Evolutionary conservation across 2,797 vertebrate species (phyloP), one percentile per base, ranked within the genome.

Genomic region (Rhinella marina): DNA sequence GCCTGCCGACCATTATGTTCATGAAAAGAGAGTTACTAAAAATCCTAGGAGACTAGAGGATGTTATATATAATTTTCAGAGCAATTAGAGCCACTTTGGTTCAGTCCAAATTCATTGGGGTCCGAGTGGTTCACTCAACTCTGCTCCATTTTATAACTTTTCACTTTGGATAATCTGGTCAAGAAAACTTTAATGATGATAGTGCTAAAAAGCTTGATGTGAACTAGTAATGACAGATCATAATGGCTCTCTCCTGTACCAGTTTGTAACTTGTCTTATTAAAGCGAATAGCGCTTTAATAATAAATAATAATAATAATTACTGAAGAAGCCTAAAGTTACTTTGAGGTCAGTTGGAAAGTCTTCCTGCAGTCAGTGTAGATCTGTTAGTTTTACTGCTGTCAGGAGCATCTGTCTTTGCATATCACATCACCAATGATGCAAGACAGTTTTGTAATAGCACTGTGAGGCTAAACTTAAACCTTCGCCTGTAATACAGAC

Each of bases 341-440:
- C 25, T 84, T 75, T 59, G 29, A 84, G 82, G 82, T 84, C 82
- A 84, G 54, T 23, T 32, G 82, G 27, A 21, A 84, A 75, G 68
- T 76, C 70, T 84, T 76, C 68, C 10, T 76, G n/a, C 82, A 61
- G 70, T 73, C 68, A 61, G 21, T 25, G 70, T 7, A 61, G 70
- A 84, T 41, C 68, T 84, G 50, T 59, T 75, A n/a, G 68, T 72
- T 75, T 59, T 75, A 75, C 54, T 75, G 82, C 82, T 75, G 82
- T 73, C 82, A 84, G 70, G 32, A 84, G 56, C 82, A 84, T 84
- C 82, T 84, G 82, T 84, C 82, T 16, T 76, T 48, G 29, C 61
- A 76, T 19, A 84, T 84, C 82, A 84, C 70, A 84, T 84, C 82
- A 61, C 82, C 68, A 75, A 70, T 84, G 68, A 84, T 84, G 82